Evolutionary conservation across 2,797 vertebrate genomes (phyloP), one percentile per base, ranked within the genome.

Genomic region (Acanthornis magna): DNA sequence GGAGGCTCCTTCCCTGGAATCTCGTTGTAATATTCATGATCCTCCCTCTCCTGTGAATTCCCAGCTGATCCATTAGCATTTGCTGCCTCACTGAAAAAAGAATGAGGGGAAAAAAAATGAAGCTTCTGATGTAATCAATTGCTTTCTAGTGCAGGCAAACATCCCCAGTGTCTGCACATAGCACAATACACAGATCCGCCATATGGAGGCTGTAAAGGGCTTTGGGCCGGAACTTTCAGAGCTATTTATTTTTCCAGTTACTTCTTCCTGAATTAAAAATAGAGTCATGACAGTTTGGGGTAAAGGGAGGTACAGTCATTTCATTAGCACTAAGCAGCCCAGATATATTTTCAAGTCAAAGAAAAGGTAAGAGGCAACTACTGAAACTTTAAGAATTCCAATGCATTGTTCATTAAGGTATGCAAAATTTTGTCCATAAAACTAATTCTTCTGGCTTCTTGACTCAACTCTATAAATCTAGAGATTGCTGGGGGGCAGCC

Each of bases 1-100:
- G 98, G 98, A 16, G 98, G 97, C 83, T 95, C 97, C 94, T 98
- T 98, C 88, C 97, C 97, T 34, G 98, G 98, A 96, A 98, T 98
- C 96, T 98, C 97, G 4, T 99, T 99, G 96, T 99, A 99, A 95
- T 99, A 99, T 88, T 98, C 98, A 17, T 91, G 96, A 65, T 97
- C 97, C 54, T 97, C 98, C 84, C 95, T 97, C 45, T 97, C 97
- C 85, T 97, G 97, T 36, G 89, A 43, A 71, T 93, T 96, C 75
- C 96, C 96, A 54, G 96, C 74, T 66, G 93, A 88, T 89, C 95
- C 97, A 38, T 95, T 97, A 57, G 88, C 53, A 66, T 89, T 97
- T 68, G 93, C 88, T 83, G 97, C 97, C 93, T 98, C 97, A 3
- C 98, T 98, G 95, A 79, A 94, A 96, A 95, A 93, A 66, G 92